phyloP scores from a whole-genome alignment of 1,140 invertebrate species.

The Drosophila baimaii region DNA sequence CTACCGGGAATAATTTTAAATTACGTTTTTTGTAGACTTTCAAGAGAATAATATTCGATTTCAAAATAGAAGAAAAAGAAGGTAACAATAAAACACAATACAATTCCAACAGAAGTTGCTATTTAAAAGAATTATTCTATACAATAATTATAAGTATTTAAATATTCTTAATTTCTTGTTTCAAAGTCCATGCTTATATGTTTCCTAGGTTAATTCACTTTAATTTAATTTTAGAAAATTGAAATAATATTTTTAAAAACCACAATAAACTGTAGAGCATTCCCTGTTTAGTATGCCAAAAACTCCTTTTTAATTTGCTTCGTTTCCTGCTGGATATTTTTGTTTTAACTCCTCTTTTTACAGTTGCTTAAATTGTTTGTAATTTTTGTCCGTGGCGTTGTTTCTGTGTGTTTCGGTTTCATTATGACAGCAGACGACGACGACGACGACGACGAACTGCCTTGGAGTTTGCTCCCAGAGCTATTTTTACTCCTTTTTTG shows the following conservation, averaged over 20 bases:
- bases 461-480: constrained; percentile 25
- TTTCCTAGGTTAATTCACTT: too few relatives aligned
- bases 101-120: too few relatives aligned
- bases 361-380: constrained; percentile 73
- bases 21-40: background rate
- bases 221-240: too few relatives aligned
- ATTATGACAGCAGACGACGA: constrained; percentile 67
- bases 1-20: background rate
- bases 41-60: background rate
- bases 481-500: constrained; percentile 20
- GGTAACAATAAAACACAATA: too few relatives aligned
- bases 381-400: constrained; percentile 73
- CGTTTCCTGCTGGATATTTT: constrained; percentile 25
- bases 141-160: too few relatives aligned
- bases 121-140: too few relatives aligned
- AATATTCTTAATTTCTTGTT: too few relatives aligned
- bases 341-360: constrained; percentile 32
- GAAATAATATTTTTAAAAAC: background rate
- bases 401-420: constrained; percentile 60
- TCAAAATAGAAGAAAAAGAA: background rate
- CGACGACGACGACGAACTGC: constrained; percentile 37
- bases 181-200: too few relatives aligned
- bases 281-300: background rate
- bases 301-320: constrained; percentile 12
- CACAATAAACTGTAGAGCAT: constrained; percentile 4